Base-by-base conservation (phyloP, 2,797 vertebrate genomes). In the Lithobates pipiens region DNA sequence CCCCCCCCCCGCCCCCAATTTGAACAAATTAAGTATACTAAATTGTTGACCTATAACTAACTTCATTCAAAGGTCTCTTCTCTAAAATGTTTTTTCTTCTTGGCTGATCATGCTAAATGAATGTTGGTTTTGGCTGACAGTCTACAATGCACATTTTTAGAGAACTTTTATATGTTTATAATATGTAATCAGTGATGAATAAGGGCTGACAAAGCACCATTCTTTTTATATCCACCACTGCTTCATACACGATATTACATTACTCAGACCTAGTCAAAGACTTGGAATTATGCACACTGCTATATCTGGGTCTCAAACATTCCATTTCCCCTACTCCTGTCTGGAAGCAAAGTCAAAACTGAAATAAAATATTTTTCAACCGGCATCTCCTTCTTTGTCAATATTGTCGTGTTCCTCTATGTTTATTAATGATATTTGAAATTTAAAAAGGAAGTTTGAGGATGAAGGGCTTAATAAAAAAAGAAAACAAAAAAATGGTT, bases 41-140 rank as follows among this genome's bases (percentile, higher is more conserved):
- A 75, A 75, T 46, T 50, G 36, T 46, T 21, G 39, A 46, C 23
- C 39, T 44, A 46, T 74, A 42, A 44, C 21, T 44, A 74, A 76
- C 50, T 76, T 25, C 13, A 10, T 36, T 77, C 21, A 39, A 34
- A 77, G 23, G 29, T 36, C 76, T 63, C 76, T 34, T 77, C 54
- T 34, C 29, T 39, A 23, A 36, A 65, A 77, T 61, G 61, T 32
- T 77, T 77, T 57, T 77, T 63, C 16, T 61, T n/a, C 18, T n/a
- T 77, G 32, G 50, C 29, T 18, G 54, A 29, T 32, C 54, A 63
- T 36, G 10, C 9, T 61, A 77, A 77, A 77, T 77, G 61, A 77
- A 77, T 77, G 54, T 77, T 77, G 36, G 21, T 77, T 77, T 36
- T 77, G 76, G 76, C 76, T 21, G 32, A 67, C 32, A n/a, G 3